Conservation (phyloP, 2,888 invertebrate species). For the Endotricha flammealis region DNA sequence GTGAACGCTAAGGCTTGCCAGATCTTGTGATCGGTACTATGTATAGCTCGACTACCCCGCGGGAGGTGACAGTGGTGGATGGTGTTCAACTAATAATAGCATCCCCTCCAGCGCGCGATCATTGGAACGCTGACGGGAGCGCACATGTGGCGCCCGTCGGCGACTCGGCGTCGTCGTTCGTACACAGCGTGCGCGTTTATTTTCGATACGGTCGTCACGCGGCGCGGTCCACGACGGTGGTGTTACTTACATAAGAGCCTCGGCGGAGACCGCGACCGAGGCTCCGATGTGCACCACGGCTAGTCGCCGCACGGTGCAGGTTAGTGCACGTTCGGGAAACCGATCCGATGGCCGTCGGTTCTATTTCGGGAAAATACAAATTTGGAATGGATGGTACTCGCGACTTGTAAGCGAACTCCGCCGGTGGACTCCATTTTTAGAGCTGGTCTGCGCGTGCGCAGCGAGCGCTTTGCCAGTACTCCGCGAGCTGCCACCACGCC, state of each 20-base stretch:
- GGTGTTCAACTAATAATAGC: conserved; percentile 74
- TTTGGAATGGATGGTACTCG: conserved; percentile 83
- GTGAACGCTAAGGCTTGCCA: conserved; percentile 71
- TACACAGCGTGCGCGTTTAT: conserved; percentile 65
- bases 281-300: conserved; percentile 44
- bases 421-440: conserved; percentile 76
- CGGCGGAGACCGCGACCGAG: conserved; percentile 31
- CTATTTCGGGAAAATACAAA: conserved; percentile 91
- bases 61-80: conserved; percentile 78
- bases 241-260: conserved; percentile 64
- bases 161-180: conserved; percentile 53
- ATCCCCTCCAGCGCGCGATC: conserved; percentile 72
- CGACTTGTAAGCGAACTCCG: conserved; percentile 74
- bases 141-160: conserved; percentile 71
- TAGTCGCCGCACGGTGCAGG: conserved; percentile 59
- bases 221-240: conserved; percentile 66
- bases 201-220: conserved; percentile 73
- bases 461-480: conserved; percentile 66
- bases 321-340: conserved; percentile 74
- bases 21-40: conserved; percentile 70
- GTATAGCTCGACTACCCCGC: conserved; percentile 74
- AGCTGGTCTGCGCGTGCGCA: conserved; percentile 76
- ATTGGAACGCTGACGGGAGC: conserved; percentile 60
- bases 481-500: conserved; percentile 66
- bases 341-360: conserved; percentile 74